Evolutionary conservation across 2,113 vertebrate species (phyloP).

Genomic region (Hydropotes inermis): DNA sequence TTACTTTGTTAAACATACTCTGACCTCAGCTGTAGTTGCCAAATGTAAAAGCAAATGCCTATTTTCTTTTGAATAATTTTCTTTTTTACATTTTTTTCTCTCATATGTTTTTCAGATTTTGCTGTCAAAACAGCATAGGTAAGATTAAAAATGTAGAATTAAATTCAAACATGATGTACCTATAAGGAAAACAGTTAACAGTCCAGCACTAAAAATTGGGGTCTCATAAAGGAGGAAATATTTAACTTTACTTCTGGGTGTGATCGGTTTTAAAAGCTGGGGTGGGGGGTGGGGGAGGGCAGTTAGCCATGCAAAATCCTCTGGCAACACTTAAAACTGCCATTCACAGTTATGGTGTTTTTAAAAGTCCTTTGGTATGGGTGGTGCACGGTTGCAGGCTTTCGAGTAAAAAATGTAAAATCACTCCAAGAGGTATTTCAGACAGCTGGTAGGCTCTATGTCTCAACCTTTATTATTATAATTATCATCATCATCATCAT

Average conservation of each 20-base stretch:
- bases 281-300: accelerated
- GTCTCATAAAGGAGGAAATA: not conserved
- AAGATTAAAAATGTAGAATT: constrained; percentile 59
- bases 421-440: not conserved
- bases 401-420: not conserved
- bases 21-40: constrained; percentile 56
- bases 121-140: constrained; percentile 60
- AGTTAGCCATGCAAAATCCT: not conserved
- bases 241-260: not conserved
- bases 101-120: constrained; percentile 29
- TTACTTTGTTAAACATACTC: constrained; percentile 64
- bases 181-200: not conserved
- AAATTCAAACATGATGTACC: constrained; percentile 55
- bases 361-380: not conserved
- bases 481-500: not conserved
- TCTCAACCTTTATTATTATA: not conserved
- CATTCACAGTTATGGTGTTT: not conserved
- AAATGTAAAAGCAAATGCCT: constrained; percentile 77
- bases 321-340: not conserved
- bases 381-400: not conserved
- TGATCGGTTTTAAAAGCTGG: not conserved
- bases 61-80: constrained; percentile 59
- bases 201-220: not conserved
- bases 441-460: not conserved
- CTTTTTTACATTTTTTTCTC: constrained; percentile 11